Conservation (phyloP, 2,113 vertebrate genomes). For the Nesospiza acunhae region DNA sequence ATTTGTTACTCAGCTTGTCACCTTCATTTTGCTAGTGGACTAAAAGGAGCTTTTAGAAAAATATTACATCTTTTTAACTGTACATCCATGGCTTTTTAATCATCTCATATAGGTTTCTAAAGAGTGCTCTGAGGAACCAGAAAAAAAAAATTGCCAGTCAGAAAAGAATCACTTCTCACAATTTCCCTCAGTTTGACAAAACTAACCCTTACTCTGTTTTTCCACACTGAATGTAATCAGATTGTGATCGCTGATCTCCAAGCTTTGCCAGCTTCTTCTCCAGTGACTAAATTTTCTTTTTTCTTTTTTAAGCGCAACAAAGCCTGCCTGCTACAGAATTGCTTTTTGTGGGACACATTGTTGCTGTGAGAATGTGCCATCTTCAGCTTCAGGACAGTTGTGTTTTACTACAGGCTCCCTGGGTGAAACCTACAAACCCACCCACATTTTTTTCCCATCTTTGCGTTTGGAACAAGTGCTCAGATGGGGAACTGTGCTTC, state of each 20-base stretch:
- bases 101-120: background rate
- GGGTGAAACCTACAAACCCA: background rate
- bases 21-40: background rate
- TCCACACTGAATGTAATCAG: background rate
- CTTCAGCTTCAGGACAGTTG: background rate
- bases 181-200: background rate
- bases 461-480: background rate
- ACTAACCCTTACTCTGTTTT: background rate
- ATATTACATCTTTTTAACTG: background rate
- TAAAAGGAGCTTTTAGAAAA: constrained; percentile 19
- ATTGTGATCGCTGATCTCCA: background rate
- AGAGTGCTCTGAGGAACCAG: background rate
- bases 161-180: background rate
- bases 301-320: background rate
- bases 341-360: background rate
- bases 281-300: background rate
- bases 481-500: background rate
- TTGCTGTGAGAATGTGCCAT: background rate
- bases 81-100: constrained; percentile 7
- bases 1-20: background rate
- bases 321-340: background rate
- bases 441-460: background rate
- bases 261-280: background rate
- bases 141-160: background rate
- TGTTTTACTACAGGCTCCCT: background rate